A percentile compares a stretch with the other conserved stretches of the same genome.
phyloP scores from a whole-genome alignment of 1,140 invertebrate species.

The Listronotus oregonensis region DNA sequence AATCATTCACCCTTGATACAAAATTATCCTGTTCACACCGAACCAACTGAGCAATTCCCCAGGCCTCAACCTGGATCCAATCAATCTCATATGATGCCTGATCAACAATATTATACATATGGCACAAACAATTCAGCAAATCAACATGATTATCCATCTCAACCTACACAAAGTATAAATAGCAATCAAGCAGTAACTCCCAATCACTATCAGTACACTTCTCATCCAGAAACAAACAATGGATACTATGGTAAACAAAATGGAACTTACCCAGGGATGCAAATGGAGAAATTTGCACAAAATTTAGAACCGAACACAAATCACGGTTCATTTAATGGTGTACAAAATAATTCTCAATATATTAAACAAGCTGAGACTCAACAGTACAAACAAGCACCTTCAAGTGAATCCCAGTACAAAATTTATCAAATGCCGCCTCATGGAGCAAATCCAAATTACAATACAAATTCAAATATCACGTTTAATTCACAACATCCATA shows the following conservation, averaged over 20 bases:
- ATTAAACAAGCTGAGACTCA: not conserved
- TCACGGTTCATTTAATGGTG: not conserved
- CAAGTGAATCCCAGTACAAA: not conserved
- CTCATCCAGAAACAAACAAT: not conserved
- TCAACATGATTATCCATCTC: not conserved
- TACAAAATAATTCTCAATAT: not conserved
- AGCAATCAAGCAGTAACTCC: not conserved
- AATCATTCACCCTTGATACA: no score
- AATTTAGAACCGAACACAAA: not conserved
- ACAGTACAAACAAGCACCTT: not conserved
- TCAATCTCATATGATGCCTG: conserved; percentile 1
- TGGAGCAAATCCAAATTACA: not conserved
- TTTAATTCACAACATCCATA: not conserved
- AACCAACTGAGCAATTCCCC: not conserved
- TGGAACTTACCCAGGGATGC: not conserved
- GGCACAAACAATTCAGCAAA: conserved; percentile 7
- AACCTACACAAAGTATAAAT: conserved; percentile 10
- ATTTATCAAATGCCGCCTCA: not conserved
- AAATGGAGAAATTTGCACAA: not conserved
- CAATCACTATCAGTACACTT: conserved; percentile 4
- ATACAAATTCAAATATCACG: not conserved
- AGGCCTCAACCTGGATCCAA: not conserved
- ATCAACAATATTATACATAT: conserved; percentile 22
- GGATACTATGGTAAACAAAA: conserved; percentile 8
- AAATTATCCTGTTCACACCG: no score